Evolutionary conservation across 1,140 invertebrate genomes (phyloP).

Genomic region (Atopsyche davidsoni): DNA sequence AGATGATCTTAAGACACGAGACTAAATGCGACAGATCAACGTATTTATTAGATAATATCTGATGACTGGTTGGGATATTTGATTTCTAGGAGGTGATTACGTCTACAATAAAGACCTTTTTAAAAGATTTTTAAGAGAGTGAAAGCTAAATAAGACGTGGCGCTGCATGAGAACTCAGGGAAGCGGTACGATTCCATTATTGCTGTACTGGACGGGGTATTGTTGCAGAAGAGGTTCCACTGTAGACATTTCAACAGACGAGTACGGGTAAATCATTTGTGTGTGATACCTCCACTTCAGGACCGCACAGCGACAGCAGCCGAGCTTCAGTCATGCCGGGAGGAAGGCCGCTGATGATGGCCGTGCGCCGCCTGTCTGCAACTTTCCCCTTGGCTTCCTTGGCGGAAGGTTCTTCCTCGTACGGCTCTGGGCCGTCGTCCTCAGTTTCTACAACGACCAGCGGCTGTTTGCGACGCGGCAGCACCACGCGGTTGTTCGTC

Average conservation of each 20-base stretch:
- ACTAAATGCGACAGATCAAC: no score
- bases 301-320: slow-evolving; percentile 26
- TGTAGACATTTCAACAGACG: not conserved
- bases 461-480: slow-evolving; percentile 18
- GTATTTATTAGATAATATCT: no score
- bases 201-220: not conserved
- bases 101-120: not conserved
- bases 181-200: not conserved
- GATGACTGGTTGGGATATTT: no score
- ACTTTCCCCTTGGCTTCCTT: not conserved
- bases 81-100: not conserved
- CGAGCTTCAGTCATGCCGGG: slow-evolving; percentile 27
- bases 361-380: slow-evolving; percentile 8
- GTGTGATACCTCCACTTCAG: slow-evolving; percentile 28
- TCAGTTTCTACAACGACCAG: slow-evolving; percentile 24
- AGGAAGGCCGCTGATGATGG: slow-evolving; percentile 21
- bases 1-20: no score
- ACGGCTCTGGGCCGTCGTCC: slow-evolving; percentile 7
- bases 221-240: not conserved
- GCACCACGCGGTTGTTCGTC: slow-evolving; percentile 4
- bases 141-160: not conserved
- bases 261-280: slow-evolving; percentile 14
- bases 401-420: slow-evolving; percentile 2
- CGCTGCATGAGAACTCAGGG: not conserved
- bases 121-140: not conserved